Conservation (phyloP, 1,140 invertebrate species). For the Cydia fagiglandana region DNA sequence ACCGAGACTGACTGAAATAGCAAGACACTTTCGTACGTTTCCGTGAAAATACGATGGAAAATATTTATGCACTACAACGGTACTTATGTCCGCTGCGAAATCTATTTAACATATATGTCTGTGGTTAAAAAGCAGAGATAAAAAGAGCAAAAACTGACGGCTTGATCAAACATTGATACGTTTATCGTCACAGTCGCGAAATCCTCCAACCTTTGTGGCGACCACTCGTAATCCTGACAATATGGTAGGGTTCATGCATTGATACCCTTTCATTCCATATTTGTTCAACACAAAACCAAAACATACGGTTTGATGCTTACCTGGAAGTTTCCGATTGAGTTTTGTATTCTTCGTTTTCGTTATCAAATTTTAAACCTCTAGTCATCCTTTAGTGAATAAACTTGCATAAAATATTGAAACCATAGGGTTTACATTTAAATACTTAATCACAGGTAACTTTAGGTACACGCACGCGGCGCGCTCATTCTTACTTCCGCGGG, state of each 20-base stretch:
- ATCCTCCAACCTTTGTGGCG: constrained; percentile 19
- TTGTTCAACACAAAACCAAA: background rate
- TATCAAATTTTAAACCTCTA: background rate
- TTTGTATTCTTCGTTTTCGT: background rate
- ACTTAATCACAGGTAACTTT: too few species aligned
- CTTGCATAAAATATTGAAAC: background rate
- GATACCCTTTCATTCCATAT: background rate
- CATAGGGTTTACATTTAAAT: too few species aligned
- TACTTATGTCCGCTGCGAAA: background rate
- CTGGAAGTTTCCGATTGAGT: background rate
- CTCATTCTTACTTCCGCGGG: too few species aligned
- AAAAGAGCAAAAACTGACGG: constrained; percentile 49
- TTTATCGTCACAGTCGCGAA: constrained; percentile 1
- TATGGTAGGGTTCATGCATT: constrained; percentile 2
- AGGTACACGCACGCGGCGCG: too few species aligned
- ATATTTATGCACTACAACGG: too few species aligned
- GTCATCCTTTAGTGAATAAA: background rate
- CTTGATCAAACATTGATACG: constrained; percentile 28
- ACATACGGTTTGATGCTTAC: background rate
- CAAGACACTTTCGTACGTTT: too few species aligned
- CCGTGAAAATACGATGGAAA: too few species aligned
- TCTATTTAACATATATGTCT: background rate
- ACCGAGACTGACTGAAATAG: too few species aligned
- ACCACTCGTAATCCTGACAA: constrained; percentile 13
- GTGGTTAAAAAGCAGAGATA: constrained; percentile 33